Base-by-base conservation (phyloP, 1,140 invertebrate genomes). In the Drusus annulatus region DNA sequence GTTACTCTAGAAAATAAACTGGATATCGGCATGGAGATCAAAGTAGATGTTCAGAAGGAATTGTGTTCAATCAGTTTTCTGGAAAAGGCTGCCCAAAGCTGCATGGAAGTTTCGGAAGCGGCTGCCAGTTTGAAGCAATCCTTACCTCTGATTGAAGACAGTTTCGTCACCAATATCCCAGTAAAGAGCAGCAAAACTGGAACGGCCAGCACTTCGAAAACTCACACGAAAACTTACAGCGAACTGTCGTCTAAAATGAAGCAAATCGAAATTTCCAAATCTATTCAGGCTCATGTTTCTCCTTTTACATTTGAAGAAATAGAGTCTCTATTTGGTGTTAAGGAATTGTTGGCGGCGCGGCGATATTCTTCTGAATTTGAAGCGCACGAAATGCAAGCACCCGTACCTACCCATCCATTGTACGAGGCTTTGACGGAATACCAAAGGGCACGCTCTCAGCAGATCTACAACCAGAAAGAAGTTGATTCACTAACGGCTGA, bases 221-320 rank as follows among this genome's bases (percentile, higher is more conserved):
- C 73, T n/a, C 36, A 62, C 13, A 52, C 31, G 6, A 78, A 50
- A 51, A 54, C 45, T 52, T 83, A 80, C 50, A 83, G 31, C 52
- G 76, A 80, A 21, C 54, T 83, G 4, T 58, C 58, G 16, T 23
- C 71, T 17, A 79, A 71, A 36, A 62, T 76, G 25, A 81, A 69
- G 71, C 23, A 25, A 13, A 50, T 58, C n/a, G 76, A 60, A 51
- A 73, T 51, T 15, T n/a, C 13, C n/a, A 62, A 28, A 31, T 23
- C 13, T 23, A n/a, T n/a, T n/a, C n/a, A n/a, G n/a, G 28, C 60
- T 23, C 13, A 65, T 60, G 31, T 81, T 8, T 69, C 62, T 5
- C 82, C 82, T 16, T 83, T 83, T 73, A 77, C 71, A 63, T 79
- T 77, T 79, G 80, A 77, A 80, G 82, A 81, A 25, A 65, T 81